Evolutionary conservation across 1,140 invertebrate genomes (phyloP).

Genomic region (Caenorhabditis inopinata): DNA sequence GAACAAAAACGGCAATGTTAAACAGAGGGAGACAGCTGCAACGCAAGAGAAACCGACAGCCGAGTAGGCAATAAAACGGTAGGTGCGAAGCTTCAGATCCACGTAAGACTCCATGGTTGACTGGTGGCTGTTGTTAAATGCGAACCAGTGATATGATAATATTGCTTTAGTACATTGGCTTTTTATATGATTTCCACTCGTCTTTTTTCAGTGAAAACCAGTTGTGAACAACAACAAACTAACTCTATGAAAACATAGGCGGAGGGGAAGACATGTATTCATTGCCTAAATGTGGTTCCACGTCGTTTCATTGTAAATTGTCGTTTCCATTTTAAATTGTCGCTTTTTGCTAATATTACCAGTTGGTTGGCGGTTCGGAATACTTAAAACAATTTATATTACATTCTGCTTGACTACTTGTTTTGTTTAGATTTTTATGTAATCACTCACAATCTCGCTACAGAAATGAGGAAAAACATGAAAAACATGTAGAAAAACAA

Average conservation of each 20-base stretch:
- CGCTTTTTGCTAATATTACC: neutral
- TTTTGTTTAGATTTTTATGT: no score
- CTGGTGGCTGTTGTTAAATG: conserved; percentile 18
- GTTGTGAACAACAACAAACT: neutral
- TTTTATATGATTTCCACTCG: neutral
- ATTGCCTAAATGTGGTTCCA: neutral
- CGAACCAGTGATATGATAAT: conserved; percentile 13
- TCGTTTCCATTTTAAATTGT: conserved; percentile 6
- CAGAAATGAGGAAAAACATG: no score
- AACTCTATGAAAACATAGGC: neutral
- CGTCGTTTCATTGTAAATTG: neutral
- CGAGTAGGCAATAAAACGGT: neutral
- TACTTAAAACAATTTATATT: no score
- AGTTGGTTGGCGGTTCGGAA: conserved; percentile 15
- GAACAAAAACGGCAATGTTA: neutral
- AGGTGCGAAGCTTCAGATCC: conserved; percentile 17
- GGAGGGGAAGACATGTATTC: neutral
- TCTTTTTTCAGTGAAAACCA: neutral
- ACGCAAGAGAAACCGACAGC: neutral
- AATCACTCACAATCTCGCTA: no score
- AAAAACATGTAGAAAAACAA: no score
- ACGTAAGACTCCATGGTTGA: conserved; percentile 26
- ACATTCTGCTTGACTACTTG: no score
- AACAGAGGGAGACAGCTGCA: neutral
- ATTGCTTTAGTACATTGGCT: neutral